Base-by-base conservation (phyloP, 2,113 vertebrate genomes). In the Sinocyclocheilus rhinocerous region DNA sequence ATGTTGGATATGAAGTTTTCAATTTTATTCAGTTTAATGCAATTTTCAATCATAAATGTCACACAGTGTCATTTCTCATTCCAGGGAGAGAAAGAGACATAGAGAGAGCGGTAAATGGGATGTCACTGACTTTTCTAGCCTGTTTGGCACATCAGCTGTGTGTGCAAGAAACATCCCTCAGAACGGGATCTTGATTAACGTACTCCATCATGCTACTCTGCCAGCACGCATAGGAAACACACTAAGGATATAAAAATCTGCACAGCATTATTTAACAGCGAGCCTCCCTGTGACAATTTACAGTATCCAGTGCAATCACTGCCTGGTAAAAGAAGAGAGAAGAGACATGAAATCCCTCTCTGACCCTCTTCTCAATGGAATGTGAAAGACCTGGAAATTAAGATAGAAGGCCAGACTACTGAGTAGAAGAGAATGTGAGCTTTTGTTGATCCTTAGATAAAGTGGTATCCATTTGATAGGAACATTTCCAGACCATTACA, bases 171-270 rank as follows among this genome's bases (percentile, higher is more conserved):
- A 93, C 91, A 89, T 90, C 91, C 89, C 81, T 84, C 89, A 55
- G 76, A 84, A 87, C 42, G 78, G 90, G 89, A 77, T 88, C 88
- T 93, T 93, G 92, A 94, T 94, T 91, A 92, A 84, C 78, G 83
- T 89, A 75, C 87, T 93, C 87, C 26, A 89, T 91, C 92, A 90
- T 90, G 67, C 80, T 79, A 86, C 87, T 76, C 85, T 42, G 55
- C 80, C 85, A 73, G 33, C 2, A 84, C 79, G 83, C 89, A 89
- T 72, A 84, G 45, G 59, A 80, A 76, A 61, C 75, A 22, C 50
- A 52, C 81, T 57, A 69, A 89, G 89, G 84, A 65, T 70, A 75
- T 48, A 1, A 10, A 45, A 50, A 87, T 67, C 15, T 50, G 39
- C 63, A 63, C 69, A 87, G 78, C 82, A 86, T 29, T 85, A 87